These are phyloP conservation scores for Achlya flavicornis DNA, from an alignment of 2,888 invertebrate genomes.

Conservation along the genomic window DNA sequence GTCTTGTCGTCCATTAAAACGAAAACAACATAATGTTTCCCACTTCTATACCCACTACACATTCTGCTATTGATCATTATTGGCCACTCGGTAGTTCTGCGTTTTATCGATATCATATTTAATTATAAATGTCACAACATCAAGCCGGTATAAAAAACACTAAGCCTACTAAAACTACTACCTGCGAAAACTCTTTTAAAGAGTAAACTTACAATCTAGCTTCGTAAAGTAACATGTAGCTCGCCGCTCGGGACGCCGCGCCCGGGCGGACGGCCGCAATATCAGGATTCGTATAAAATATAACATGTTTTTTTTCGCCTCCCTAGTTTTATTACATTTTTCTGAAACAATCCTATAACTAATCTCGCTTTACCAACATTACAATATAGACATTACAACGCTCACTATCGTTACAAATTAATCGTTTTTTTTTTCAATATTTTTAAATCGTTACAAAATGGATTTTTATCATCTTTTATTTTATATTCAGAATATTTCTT, in stretches of 20 bases:
- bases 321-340: conserved; percentile 80
- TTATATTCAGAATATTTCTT: conserved; percentile 62
- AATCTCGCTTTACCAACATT: conserved; percentile 73
- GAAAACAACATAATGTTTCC: conserved; percentile 55
- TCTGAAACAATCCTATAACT: conserved; percentile 81
- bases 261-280: conserved; percentile 52
- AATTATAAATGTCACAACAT: conserved; percentile 83
- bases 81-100: conserved; percentile 71
- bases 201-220: conserved; percentile 79
- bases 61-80: conserved; percentile 75
- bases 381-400: conserved; percentile 80
- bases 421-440: conserved; percentile 61
- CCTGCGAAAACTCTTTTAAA: conserved; percentile 83
- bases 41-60: conserved; percentile 73
- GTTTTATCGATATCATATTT: conserved; percentile 70
- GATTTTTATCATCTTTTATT: conserved; percentile 62
- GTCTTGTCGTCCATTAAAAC: conserved; percentile 45
- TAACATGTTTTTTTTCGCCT: conserved; percentile 74
- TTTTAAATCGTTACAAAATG: conserved; percentile 72
- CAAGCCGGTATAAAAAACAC: conserved; percentile 85
- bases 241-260: conserved; percentile 37
- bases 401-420: conserved; percentile 76
- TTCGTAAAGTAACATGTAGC: conserved; percentile 78
- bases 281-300: conserved; percentile 79
- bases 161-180: conserved; percentile 84